A percentile compares a stretch with the other conserved stretches of the same genome.
phyloP scores from a whole-genome alignment of 2,797 vertebrate species.

The Crenichthys baileyi region DNA sequence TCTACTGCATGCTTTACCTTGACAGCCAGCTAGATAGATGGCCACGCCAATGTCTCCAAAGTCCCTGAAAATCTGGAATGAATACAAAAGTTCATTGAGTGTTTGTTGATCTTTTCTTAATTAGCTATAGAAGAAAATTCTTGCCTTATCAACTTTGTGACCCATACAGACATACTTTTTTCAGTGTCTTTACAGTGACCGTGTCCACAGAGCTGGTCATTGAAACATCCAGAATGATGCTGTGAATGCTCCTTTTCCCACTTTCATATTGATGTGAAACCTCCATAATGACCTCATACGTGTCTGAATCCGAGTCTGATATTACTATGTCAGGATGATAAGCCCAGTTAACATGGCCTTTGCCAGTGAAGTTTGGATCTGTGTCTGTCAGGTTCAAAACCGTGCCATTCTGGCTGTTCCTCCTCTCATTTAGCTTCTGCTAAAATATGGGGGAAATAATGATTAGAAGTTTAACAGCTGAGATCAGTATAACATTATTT shows the following conservation, averaged over 20 bases:
- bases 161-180: slow-evolving; percentile 64
- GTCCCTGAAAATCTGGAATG: slow-evolving; percentile 87
- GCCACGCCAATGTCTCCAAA: slow-evolving; percentile 88
- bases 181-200: slow-evolving; percentile 74
- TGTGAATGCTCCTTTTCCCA: slow-evolving; percentile 69
- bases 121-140: background rate
- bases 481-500: background rate
- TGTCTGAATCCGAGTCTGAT: slow-evolving; percentile 45
- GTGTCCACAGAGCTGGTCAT: slow-evolving; percentile 85
- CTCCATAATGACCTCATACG: slow-evolving; percentile 17
- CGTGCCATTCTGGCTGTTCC: slow-evolving; percentile 12
- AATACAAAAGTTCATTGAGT: background rate
- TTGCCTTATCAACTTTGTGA: background rate
- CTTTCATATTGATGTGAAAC: background rate
- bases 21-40: slow-evolving; percentile 85
- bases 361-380: slow-evolving; percentile 4
- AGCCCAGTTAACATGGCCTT: slow-evolving; percentile 61
- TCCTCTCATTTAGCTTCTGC: slow-evolving; percentile 32
- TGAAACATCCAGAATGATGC: slow-evolving; percentile 88
- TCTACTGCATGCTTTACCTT: slow-evolving; percentile 78
- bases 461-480: background rate
- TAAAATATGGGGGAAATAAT: slow-evolving; percentile 4
- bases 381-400: slow-evolving; percentile 11
- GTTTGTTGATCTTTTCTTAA: background rate
- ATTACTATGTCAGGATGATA: slow-evolving; percentile 53